phyloP scores from a whole-genome alignment of 2,888 invertebrate genomes.

The Byasa hedistus region DNA sequence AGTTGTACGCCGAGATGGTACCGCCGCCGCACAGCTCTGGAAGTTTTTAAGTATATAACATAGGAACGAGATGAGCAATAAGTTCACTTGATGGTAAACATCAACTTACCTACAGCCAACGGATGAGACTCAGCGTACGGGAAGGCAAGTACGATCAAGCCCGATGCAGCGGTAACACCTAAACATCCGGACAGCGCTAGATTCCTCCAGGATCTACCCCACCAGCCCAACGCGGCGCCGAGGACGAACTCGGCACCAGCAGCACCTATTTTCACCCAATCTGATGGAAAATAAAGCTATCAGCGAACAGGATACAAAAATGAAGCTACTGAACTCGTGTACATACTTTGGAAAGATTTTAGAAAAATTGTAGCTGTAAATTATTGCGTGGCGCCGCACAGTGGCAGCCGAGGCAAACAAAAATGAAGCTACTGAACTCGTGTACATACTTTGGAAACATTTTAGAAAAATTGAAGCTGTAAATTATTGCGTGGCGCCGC shows the following conservation, averaged over 20 bases:
- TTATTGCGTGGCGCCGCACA: too few relatives aligned
- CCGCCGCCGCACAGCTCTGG: conserved; percentile 56
- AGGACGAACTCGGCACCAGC: conserved; percentile 52
- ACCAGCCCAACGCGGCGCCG: conserved; percentile 57
- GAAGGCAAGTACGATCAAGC: conserved; percentile 58
- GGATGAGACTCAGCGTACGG: conserved; percentile 48
- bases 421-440: too few relatives aligned
- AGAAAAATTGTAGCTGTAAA: too few relatives aligned
- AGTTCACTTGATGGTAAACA: background rate
- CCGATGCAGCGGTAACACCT: conserved; percentile 45
- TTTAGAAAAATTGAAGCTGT: too few relatives aligned
- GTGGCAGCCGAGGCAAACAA: too few relatives aligned
- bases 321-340: too few relatives aligned
- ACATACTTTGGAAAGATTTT: too few relatives aligned
- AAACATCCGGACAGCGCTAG: conserved; percentile 56
- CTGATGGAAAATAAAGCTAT: conserved; percentile 39
- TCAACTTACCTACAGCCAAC: conserved; percentile 52
- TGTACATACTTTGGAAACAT: too few relatives aligned
- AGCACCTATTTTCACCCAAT: conserved; percentile 55
- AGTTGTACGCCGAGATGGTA: conserved; percentile 34
- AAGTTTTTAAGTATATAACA: conserved; percentile 16
- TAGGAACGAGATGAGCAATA: background rate
- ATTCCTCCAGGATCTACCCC: conserved; percentile 49
- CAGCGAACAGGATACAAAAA: too few relatives aligned
- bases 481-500: too few relatives aligned